Evolutionary conservation across 2,113 vertebrate species (phyloP), one percentile per base, ranked within the genome.

Genomic region (Ceyx melanurus): DNA sequence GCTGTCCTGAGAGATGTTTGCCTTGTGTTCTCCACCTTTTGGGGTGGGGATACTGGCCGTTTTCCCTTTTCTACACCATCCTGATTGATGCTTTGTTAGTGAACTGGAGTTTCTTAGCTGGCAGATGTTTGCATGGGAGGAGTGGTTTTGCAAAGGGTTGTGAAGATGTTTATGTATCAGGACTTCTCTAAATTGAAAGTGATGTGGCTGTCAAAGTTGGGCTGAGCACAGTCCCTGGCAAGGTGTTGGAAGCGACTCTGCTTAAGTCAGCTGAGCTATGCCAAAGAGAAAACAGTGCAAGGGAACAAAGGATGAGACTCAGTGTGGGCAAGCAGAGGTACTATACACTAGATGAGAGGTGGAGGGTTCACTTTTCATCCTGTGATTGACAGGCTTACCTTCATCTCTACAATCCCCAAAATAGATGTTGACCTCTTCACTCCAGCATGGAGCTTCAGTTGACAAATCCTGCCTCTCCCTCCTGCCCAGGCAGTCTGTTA

Each of bases 391-490:
- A 93, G 78, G 37, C 68, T 89, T 93, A 43, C 78, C 84, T 94
- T 89, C 89, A 83, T 93, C 89, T 87, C 72, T 91, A 45, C 93
- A 86, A 92, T 92, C 75, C 85, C 35, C 91, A 2, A 88, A 85
- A 91, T 87, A 83, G 60, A 93, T 77, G 87, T 86, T 96, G 96
- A 96, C 82, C 82, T 85, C 68, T 95, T 94, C 72, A 57, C 87
- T 94, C 89, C 60, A 65, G 89, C 85, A 93, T 91, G 56, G 58
- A 88, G 71, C 70, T 85, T 91, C 84, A 71, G 51, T 56, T 94
- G 87, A 82, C 84, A 94, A 94, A 93, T 88, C 71, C 62, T 64
- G 43, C 60, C 42, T 91, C 60, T 84, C 78, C 14, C 33, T 87
- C 46, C 42, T 74, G 92, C 68, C 54, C 23, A 70, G n/a, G 53